Conservation (phyloP, 2,113 vertebrate genomes). For the Tragelaphus imberbis region DNA sequence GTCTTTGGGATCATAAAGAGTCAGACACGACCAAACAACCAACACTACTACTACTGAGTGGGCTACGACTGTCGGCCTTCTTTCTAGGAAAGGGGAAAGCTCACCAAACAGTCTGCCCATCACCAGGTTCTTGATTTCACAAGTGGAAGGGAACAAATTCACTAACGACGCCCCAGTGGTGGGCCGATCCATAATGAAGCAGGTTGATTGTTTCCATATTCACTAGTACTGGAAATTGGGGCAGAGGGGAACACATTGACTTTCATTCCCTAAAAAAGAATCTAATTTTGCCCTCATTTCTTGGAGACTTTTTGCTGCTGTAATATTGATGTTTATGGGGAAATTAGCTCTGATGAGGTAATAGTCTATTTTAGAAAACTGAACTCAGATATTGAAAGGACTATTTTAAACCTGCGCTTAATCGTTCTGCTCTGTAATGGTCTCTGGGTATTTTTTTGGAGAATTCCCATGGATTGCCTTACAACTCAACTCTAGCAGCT, state of each 20-base stretch:
- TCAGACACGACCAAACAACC: not conserved
- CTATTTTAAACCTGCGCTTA: conserved; percentile 17
- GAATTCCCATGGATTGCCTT: conserved; percentile 23
- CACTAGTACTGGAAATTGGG: not conserved
- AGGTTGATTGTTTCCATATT: not conserved
- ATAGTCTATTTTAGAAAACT: conserved; percentile 51
- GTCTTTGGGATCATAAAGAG: not conserved
- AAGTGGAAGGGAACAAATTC: not conserved
- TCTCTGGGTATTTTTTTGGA: not conserved
- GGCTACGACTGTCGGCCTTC: not conserved
- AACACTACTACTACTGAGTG: not conserved
- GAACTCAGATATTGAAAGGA: conserved; percentile 39
- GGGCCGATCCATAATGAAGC: not conserved
- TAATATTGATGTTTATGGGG: conserved; percentile 1
- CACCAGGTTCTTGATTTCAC: not conserved
- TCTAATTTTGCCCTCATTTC: not conserved
- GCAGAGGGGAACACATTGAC: not conserved
- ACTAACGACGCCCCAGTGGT: not conserved
- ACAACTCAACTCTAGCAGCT: not conserved
- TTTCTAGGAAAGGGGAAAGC: not conserved
- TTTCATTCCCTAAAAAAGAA: not conserved
- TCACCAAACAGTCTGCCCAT: not conserved
- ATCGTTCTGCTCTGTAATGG: not conserved
- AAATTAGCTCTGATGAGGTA: conserved; percentile 47
- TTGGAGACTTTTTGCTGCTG: not conserved